phyloP scores from a whole-genome alignment of 2,113 vertebrate species.

The Chascanopsetta lugubris region DNA sequence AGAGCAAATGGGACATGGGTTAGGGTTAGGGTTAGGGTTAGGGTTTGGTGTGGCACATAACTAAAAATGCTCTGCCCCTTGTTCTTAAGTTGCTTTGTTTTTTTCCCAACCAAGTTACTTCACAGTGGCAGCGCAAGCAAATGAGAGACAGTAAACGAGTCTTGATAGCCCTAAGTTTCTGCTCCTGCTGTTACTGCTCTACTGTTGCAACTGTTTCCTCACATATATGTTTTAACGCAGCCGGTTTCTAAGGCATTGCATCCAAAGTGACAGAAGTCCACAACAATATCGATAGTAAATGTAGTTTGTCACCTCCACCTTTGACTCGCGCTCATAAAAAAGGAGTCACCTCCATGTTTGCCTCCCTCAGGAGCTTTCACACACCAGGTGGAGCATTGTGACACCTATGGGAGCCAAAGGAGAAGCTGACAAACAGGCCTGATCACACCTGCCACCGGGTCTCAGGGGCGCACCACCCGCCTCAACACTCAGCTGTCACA shows the following conservation, averaged over 20 bases:
- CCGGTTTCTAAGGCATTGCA: background rate
- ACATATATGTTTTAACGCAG: background rate
- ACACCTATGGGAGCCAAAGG: conserved; percentile 69
- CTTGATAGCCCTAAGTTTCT: background rate
- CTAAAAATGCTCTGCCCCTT: background rate
- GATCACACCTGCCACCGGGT: conserved; percentile 70
- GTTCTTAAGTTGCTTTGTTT: background rate
- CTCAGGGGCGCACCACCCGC: conserved; percentile 63
- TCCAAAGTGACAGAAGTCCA: background rate
- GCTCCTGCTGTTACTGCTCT: too few species aligned
- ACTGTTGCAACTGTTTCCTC: background rate
- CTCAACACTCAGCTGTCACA: conserved; percentile 59
- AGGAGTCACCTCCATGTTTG: conserved; percentile 44
- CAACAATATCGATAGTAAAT: conserved; percentile 1
- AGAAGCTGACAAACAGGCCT: conserved; percentile 70
- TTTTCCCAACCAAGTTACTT: background rate
- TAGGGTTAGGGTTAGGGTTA: too few species aligned
- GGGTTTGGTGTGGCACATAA: background rate
- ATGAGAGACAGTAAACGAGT: background rate
- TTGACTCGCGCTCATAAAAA: conserved; percentile 40
- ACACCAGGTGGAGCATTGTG: conserved; percentile 70
- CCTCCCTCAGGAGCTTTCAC: conserved; percentile 63
- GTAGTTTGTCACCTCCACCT: conserved; percentile 42
- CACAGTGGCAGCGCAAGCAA: background rate
- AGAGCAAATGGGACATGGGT: too few species aligned